Percentiles rank a stretch among this genome's conserved stretches.
phyloP scores from a whole-genome alignment of 2,888 invertebrate genomes.

The Epinotia brunnichana region DNA sequence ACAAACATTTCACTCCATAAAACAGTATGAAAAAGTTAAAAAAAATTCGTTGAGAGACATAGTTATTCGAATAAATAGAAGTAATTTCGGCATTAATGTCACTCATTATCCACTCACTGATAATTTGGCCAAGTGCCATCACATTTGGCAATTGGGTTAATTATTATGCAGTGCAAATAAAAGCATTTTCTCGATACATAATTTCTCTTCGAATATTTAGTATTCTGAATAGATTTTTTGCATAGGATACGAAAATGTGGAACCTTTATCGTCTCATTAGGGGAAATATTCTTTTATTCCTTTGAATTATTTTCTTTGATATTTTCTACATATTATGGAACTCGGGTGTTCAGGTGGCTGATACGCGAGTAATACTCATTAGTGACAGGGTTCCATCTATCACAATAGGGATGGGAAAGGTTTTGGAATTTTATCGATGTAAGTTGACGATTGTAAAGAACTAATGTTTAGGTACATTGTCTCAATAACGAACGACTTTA shows the following conservation, averaged over 20 bases:
- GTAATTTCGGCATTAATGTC: neutral
- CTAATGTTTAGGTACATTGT: no score
- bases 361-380: constrained; percentile 43
- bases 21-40: no score
- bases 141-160: neutral
- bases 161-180: neutral
- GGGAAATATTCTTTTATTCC: constrained; percentile 15
- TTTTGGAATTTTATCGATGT: constrained; percentile 17
- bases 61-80: neutral
- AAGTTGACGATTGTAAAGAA: neutral
- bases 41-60: neutral
- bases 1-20: neutral
- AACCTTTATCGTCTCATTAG: constrained; percentile 33
- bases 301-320: constrained; percentile 41
- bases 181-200: no score
- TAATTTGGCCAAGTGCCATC: neutral
- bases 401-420: constrained; percentile 31
- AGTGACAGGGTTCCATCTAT: constrained; percentile 42
- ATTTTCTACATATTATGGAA: constrained; percentile 34
- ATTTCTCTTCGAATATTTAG: neutral
- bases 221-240: neutral
- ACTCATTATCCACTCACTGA: neutral
- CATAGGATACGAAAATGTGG: constrained; percentile 8
- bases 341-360: constrained; percentile 33
- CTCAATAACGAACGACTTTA: neutral